Evolutionary conservation across 1,140 invertebrate species (phyloP).

Genomic region (Holotrichia oblita): DNA sequence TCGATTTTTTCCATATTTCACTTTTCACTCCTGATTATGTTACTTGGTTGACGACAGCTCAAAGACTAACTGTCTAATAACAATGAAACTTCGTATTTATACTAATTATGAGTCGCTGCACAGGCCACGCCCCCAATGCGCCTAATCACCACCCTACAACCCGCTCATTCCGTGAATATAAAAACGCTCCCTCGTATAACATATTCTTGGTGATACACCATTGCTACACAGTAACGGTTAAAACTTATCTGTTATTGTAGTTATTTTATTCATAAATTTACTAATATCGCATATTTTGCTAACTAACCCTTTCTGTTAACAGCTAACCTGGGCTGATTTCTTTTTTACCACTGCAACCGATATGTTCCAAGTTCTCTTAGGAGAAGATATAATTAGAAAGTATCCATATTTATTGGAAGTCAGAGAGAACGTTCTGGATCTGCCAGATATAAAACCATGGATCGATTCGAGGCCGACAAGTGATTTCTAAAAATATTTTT

Average conservation of each 20-base stretch:
- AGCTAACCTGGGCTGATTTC: constrained; percentile 70
- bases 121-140: no score
- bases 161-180: no score
- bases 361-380: constrained; percentile 68
- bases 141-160: no score
- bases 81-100: no score
- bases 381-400: constrained; percentile 66
- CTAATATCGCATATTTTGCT: not conserved
- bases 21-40: no score
- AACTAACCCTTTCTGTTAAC: not conserved
- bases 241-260: constrained; percentile 46
- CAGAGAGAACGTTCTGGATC: constrained; percentile 63
- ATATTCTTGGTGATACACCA: no score
- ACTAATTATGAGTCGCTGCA: no score
- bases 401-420: constrained; percentile 67
- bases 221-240: constrained; percentile 6
- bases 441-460: constrained; percentile 71
- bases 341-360: constrained; percentile 69
- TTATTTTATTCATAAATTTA: no score
- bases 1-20: no score
- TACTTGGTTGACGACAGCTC: no score
- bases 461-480: constrained; percentile 66
- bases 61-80: no score
- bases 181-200: no score
- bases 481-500: not conserved